These are phyloP conservation scores for Thalassarche chlororhynchos DNA, from an alignment of 2,113 vertebrate species.

Conservation along the genomic window DNA sequence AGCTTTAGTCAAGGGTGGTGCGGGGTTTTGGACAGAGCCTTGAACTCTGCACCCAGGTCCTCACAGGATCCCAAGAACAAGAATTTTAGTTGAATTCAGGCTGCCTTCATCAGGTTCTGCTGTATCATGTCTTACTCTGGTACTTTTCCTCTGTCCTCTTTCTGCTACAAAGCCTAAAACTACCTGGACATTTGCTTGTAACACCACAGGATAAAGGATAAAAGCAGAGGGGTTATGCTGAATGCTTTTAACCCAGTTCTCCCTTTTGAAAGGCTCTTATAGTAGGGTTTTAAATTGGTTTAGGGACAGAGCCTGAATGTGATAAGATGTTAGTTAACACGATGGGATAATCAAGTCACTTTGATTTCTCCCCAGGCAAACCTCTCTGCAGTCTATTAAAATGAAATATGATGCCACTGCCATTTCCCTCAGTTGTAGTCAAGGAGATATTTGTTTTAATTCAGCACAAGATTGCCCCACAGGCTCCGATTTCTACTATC, in stretches of 20 bases:
- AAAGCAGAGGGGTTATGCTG: background rate
- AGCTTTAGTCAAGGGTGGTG: background rate
- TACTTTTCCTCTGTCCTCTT: background rate
- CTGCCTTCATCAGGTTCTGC: background rate
- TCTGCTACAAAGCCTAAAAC: background rate
- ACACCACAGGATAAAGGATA: background rate
- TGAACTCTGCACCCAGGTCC: background rate
- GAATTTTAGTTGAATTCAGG: background rate
- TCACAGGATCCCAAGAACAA: background rate
- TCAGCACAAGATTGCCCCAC: slow-evolving; percentile 11
- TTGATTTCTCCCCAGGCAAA: slow-evolving; percentile 53
- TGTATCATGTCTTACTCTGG: background rate
- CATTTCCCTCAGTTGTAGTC: slow-evolving; percentile 11
- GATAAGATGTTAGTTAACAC: slow-evolving; percentile 45
- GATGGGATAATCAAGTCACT: slow-evolving; percentile 43
- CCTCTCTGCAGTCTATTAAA: slow-evolving; percentile 53
- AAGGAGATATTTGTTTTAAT: slow-evolving; percentile 50
- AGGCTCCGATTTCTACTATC: slow-evolving; percentile 23
- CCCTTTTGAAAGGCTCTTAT: background rate
- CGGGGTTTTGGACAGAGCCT: background rate
- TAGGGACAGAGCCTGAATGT: background rate
- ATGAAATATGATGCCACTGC: slow-evolving; percentile 41
- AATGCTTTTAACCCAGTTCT: background rate
- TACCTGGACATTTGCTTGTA: background rate
- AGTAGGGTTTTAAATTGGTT: background rate